These are phyloP conservation scores for Caretta caretta DNA, from an alignment of 2,113 vertebrate species.

Conservation along the genomic window DNA sequence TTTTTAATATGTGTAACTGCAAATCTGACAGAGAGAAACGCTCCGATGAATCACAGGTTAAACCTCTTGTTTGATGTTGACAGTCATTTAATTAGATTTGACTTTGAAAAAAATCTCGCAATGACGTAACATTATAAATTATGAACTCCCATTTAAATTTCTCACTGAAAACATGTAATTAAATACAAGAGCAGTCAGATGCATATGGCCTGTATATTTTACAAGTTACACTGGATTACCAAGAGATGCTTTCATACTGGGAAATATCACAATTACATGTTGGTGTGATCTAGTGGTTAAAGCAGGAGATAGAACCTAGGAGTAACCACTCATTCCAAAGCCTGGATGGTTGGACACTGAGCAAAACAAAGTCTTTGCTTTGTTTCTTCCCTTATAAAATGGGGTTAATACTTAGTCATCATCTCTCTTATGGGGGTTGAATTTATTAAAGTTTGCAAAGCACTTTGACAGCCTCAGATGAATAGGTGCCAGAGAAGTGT, in stretches of 20 bases:
- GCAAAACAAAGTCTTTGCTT: neutral
- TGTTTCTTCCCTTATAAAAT: slow-evolving; percentile 30
- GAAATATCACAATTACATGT: neutral
- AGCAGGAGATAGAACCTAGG: neutral
- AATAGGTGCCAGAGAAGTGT: neutral
- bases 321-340: neutral
- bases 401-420: neutral
- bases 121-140: slow-evolving; percentile 18
- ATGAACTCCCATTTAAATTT: neutral
- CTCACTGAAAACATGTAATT: neutral
- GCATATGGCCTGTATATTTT: neutral
- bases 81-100: slow-evolving; percentile 41
- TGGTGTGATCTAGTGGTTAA: neutral
- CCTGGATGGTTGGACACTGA: neutral
- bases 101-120: neutral
- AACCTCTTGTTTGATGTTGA: slow-evolving; percentile 31
- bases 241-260: neutral
- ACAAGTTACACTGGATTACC: neutral
- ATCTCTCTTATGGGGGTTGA: neutral
- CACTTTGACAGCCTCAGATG: neutral
- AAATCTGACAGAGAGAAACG: slow-evolving; percentile 57
- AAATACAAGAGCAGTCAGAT: neutral
- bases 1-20: slow-evolving; percentile 37
- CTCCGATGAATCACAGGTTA: slow-evolving; percentile 27
- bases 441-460: neutral